Base-by-base conservation (phyloP, 2,113 vertebrate genomes). In the Catharus minimus region DNA sequence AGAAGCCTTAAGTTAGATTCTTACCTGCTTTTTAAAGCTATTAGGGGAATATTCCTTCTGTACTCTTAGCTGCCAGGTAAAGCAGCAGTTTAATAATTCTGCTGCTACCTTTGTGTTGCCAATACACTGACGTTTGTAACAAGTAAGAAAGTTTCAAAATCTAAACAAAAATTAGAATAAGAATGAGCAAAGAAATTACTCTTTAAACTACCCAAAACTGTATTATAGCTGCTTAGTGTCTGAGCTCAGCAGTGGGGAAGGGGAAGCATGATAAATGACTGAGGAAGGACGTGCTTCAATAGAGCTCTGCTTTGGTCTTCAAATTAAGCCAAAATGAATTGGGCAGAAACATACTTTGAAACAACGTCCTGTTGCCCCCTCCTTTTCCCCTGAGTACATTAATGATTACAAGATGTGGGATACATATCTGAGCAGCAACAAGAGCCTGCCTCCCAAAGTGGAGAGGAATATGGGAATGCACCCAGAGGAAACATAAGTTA, bases 401-500 rank as follows among this genome's bases (percentile, higher is more conserved):
- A 96, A 96, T 96, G 95, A 92, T 95, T 96, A 21, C 95, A 96
- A 97, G 94, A 96, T 97, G 96, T 95, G 94, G 90, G 81, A 93
- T 93, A 92, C 75, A 53, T 92, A 86, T 94, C 89, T 92, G 75
- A 96, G 62, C 88, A 92, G 91, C 83, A 91, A 49, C 36, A 55
- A 81, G 60, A 84, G 81, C 78, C 60, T 88, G 84, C 84, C 49
- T 94, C 75, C 64, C 87, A 57, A 93, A 94, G 72, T 93, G 58
- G 41, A 93, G 72, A 92, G 72, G 57, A 95, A 95, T 86, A 96
- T 64, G 61, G 91, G 81, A 96, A 90, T 0, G 2, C 60, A 89
- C 93, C 93, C 90, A 94, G 92, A 96, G 87, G 94, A 95, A 96
- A 93, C 84, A 58, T 86, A 89, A 81, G 82, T 94, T 90, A 92